Conservation (phyloP, 2,113 vertebrate species). For the Gopherus flavomarginatus region DNA sequence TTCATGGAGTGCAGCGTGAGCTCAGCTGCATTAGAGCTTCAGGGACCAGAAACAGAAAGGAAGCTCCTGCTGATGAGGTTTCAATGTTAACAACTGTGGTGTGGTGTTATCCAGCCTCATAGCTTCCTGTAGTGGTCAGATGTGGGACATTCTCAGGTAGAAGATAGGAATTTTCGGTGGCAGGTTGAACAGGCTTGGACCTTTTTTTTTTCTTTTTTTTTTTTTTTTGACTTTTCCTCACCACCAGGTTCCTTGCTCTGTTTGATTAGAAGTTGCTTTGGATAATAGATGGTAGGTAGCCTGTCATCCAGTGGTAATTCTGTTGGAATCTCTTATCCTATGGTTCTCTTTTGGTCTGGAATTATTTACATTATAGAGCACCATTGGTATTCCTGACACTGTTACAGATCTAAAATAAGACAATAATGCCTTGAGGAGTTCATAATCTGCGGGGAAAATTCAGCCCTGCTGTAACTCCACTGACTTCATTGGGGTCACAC, state of each 20-base stretch:
- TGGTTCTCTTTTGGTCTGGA: not conserved
- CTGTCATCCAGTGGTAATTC: not conserved
- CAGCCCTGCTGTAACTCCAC: not conserved
- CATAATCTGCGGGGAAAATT: not conserved
- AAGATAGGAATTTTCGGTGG: accelerated
- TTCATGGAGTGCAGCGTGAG: accelerated
- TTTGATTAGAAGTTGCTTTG: not conserved
- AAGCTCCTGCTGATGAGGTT: not conserved
- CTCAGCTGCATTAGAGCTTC: accelerated
- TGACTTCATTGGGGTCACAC: not conserved
- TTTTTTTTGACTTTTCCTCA: accelerated
- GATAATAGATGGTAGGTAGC: not conserved
- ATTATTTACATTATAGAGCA: accelerated
- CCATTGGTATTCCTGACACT: accelerated
- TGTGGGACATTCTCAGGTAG: not conserved
- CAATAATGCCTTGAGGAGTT: not conserved
- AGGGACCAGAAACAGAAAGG: accelerated
- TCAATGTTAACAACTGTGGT: not conserved
- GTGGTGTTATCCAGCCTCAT: not conserved
- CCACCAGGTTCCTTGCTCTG: not conserved
- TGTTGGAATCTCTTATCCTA: accelerated
- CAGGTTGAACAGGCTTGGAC: not conserved
- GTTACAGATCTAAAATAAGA: not conserved
- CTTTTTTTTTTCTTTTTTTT: accelerated
- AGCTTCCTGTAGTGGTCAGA: conserved; percentile 66